Evolutionary conservation across 2,888 invertebrate species (phyloP).

Genomic region (Acheta domesticus): DNA sequence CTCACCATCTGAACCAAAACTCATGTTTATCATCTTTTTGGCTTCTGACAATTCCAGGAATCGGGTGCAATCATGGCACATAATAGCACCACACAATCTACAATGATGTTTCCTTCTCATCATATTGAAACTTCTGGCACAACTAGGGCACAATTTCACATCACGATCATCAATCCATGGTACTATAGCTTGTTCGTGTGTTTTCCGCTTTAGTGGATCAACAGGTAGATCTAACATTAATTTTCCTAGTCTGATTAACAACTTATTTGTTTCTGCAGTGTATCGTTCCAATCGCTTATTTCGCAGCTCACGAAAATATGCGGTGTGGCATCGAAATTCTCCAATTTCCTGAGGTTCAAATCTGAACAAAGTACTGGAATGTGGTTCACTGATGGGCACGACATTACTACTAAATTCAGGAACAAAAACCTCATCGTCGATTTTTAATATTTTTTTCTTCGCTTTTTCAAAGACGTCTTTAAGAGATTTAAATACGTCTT

Average conservation of each 20-base stretch:
- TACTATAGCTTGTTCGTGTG: slow-evolving; percentile 66
- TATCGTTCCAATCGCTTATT: slow-evolving; percentile 77
- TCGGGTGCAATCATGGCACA: slow-evolving; percentile 87
- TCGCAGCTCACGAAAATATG: slow-evolving; percentile 67
- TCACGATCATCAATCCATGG: slow-evolving; percentile 91
- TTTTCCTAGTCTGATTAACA: slow-evolving; percentile 89
- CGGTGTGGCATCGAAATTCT: slow-evolving; percentile 61
- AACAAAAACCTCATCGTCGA: slow-evolving; percentile 63
- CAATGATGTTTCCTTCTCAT: slow-evolving; percentile 94
- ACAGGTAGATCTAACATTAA: slow-evolving; percentile 76
- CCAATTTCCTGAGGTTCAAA: slow-evolving; percentile 62
- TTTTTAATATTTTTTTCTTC: slow-evolving; percentile 76
- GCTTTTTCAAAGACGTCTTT: slow-evolving; percentile 72
- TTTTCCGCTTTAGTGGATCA: slow-evolving; percentile 68
- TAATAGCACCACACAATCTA: slow-evolving; percentile 86
- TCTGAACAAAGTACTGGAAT: slow-evolving; percentile 40
- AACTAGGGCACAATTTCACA: slow-evolving; percentile 85
- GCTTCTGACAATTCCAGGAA: slow-evolving; percentile 78
- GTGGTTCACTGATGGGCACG: slow-evolving; percentile 44
- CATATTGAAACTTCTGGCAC: slow-evolving; percentile 83
- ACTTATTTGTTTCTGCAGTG: slow-evolving; percentile 91
- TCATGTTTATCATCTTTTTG: slow-evolving; percentile 58
- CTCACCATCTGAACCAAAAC: slow-evolving; percentile 28
- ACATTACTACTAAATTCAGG: slow-evolving; percentile 51
- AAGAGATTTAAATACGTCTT: slow-evolving; percentile 74